Conservation (phyloP, 1,140 invertebrate species). For the Cyphomyrmex costatus region DNA sequence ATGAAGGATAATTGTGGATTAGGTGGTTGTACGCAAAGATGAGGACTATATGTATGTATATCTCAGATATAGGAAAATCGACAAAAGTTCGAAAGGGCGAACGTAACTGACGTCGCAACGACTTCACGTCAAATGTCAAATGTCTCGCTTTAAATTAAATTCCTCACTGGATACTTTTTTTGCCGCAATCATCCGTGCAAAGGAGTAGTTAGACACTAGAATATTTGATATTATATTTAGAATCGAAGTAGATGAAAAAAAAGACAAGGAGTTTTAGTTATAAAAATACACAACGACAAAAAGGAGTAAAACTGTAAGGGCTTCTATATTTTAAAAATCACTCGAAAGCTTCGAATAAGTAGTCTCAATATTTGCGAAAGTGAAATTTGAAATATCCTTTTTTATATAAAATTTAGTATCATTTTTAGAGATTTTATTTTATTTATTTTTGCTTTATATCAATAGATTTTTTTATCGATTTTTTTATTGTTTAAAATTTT, state of each 20-base stretch:
- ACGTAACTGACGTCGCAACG: conserved; percentile 32
- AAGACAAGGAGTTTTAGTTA: not conserved
- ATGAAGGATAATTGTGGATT: conserved; percentile 15
- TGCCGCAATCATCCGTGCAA: conserved; percentile 11
- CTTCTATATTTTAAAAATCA: not conserved
- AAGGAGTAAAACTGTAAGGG: not conserved
- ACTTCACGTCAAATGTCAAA: conserved; percentile 58
- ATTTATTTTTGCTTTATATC: not conserved
- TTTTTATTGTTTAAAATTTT: not conserved
- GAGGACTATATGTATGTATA: conserved; percentile 8
- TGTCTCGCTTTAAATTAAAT: conserved; percentile 57
- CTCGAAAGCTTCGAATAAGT: not conserved
- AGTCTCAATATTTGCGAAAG: not conserved
- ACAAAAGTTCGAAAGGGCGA: conserved; percentile 23
- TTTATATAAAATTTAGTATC: not conserved
- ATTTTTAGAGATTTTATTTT: not conserved
- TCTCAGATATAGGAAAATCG: conserved; percentile 8
- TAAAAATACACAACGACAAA: not conserved
- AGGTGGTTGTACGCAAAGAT: not conserved
- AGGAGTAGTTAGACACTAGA: conserved; percentile 1
- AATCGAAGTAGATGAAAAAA: conserved; percentile 13
- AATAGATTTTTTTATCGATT: not conserved
- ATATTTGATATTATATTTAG: conserved; percentile 49
- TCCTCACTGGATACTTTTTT: conserved; percentile 25
- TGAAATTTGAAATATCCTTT: not conserved